Evolutionary conservation across 2,888 invertebrate species (phyloP).

Genomic region (Catocala fraxini): DNA sequence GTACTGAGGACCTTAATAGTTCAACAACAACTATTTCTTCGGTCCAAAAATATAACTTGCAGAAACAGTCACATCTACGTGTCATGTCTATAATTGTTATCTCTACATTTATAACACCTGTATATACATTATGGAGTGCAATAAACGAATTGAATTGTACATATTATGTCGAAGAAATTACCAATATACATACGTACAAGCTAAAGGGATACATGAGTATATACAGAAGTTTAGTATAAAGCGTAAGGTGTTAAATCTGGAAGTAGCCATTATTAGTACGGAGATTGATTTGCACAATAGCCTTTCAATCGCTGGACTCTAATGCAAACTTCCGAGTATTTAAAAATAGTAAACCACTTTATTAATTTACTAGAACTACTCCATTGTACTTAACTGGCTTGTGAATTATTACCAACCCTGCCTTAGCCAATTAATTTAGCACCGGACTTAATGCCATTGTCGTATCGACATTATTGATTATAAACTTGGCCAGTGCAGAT

Average conservation of each 20-base stretch:
- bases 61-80: no score
- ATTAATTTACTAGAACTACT: constrained; percentile 15
- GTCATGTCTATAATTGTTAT: no score
- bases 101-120: no score
- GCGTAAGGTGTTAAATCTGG: constrained; percentile 2
- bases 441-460: constrained; percentile 37
- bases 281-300: constrained; percentile 12
- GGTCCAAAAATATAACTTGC: no score
- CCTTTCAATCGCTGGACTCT: constrained; percentile 3
- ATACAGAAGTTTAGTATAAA: neutral
- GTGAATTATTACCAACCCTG: constrained; percentile 34
- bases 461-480: constrained; percentile 50
- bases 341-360: constrained; percentile 20
- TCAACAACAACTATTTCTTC: no score
- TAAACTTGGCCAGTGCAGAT: constrained; percentile 30
- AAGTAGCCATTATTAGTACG: constrained; percentile 2
- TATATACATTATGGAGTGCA: no score
- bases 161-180: no score
- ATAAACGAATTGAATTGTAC: no score
- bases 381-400: constrained; percentile 14
- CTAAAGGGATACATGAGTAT: no score
- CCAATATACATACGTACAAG: no score
- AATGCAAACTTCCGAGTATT: constrained; percentile 6
- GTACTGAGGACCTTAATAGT: no score
- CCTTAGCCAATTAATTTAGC: constrained; percentile 43